phyloP scores from a whole-genome alignment of 2,113 vertebrate genomes.

The Entomyzon cyanotis region DNA sequence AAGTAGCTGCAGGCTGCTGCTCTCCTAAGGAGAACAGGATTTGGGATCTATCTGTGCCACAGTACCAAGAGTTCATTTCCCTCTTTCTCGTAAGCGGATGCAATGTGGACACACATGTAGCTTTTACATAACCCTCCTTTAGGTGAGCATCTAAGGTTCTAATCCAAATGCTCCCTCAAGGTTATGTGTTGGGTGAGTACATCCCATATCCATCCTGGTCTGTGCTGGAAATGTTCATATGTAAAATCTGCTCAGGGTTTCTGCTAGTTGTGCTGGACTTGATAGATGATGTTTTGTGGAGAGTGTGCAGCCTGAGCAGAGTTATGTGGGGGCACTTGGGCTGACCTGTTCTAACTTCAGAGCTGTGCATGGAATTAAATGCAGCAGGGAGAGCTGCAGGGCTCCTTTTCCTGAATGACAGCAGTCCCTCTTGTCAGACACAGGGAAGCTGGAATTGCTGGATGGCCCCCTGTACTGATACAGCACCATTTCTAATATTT shows the following conservation, averaged over 20 bases:
- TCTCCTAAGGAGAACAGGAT: background rate
- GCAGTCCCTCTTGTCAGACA: background rate
- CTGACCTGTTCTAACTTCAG: background rate
- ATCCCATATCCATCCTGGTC: background rate
- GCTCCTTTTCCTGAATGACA: background rate
- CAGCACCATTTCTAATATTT: background rate
- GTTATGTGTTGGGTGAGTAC: rapidly evolving
- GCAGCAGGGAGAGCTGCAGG: background rate
- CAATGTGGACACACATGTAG: background rate
- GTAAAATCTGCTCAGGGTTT: background rate
- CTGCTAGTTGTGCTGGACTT: background rate
- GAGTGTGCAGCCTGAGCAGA: background rate
- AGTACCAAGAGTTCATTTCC: background rate
- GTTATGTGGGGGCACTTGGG: background rate
- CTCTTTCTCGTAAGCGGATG: background rate
- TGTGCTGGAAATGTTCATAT: background rate
- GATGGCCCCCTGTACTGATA: background rate
- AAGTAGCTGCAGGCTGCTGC: background rate
- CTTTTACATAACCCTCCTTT: background rate
- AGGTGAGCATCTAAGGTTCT: background rate
- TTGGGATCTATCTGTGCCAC: background rate
- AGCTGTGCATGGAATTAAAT: background rate
- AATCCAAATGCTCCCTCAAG: background rate
- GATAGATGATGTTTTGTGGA: background rate
- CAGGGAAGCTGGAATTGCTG: background rate